Evolutionary conservation across 2,888 invertebrate species (phyloP), one percentile per base, ranked within the genome.

Genomic region (Phorcus lineatus): DNA sequence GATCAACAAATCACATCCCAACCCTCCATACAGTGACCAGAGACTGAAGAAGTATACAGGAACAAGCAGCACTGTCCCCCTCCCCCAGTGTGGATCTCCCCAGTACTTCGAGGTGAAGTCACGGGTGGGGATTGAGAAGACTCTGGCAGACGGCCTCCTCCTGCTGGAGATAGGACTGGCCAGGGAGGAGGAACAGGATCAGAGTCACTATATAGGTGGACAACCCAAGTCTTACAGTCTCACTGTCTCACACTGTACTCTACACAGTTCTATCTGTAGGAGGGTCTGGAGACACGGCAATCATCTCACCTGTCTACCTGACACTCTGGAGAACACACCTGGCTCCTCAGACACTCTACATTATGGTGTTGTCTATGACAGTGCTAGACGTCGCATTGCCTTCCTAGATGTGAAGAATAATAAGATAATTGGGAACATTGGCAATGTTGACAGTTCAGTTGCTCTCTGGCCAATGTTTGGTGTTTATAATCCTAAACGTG

Each of bases 301-400:
- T 17, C 0, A 22, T 22, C 22, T 57, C 11, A 2, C 13, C 22
- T n/a, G n/a, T 57, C 57, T 57, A 6, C 19, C 57, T 57, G 57
- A 19, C 57, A 22, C 22, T 57, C 57, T 57, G 22, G 22, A 19
- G 11, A 57, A 57, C 57, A 57, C 57, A 19, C 9, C 57, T 24
- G 57, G 57, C 11, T 13, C 22, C 19, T 22, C 57, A 19, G 22
- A 17, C 57, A 57, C 57, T 24, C 57, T 57, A 57, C 57, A 57
- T 57, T 57, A 57, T 24, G 57, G 57, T 57, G 57, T 57, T 57
- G 57, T 57, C 57, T 57, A 57, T 57, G 57, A 57, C 24, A 24
- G 24, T 13, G 22, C 57, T 24, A 57, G 57, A 19, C 17, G 24
- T 19, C 19, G 24, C 22, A 57, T 57, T 57, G 19, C 13, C 19